These are phyloP conservation scores for Corapipo altera DNA, from an alignment of 2,113 vertebrate genomes.

Conservation along the genomic window DNA sequence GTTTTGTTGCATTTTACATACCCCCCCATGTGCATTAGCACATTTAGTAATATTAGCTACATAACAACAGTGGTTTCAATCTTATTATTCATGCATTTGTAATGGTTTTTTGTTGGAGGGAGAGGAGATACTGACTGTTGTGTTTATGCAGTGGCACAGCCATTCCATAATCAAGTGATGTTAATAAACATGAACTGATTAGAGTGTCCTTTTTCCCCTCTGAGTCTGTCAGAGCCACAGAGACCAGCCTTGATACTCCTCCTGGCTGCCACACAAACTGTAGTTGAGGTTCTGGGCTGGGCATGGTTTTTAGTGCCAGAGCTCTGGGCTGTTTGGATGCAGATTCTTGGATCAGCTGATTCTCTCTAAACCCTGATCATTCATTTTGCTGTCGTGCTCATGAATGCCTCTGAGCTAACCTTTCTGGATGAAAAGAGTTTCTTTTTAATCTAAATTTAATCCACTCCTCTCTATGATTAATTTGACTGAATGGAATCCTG, in stretches of 20 bases:
- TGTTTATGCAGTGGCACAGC: not conserved
- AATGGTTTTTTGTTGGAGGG: not conserved
- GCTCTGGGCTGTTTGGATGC: not conserved
- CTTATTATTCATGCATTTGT: not conserved
- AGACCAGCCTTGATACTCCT: not conserved
- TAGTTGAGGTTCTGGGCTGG: not conserved
- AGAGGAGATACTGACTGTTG: not conserved
- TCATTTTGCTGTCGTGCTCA: not conserved
- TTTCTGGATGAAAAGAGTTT: not conserved
- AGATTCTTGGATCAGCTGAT: not conserved
- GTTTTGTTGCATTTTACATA: not conserved
- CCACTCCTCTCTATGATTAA: not conserved
- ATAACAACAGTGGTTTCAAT: not conserved
- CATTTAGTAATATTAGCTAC: not conserved
- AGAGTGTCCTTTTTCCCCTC: not conserved
- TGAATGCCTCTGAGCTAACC: not conserved
- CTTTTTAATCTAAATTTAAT: conserved; percentile 3
- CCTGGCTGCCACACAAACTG: not conserved
- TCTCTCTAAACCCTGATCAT: not conserved
- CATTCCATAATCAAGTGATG: not conserved
- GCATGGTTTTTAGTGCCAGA: not conserved
- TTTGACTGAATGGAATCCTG: not conserved
- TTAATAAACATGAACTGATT: not conserved
- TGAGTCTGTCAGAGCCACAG: not conserved
- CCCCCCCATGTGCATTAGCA: not conserved